Base-by-base conservation (phyloP, 2,797 vertebrate genomes). In the Epinephelus awoara region DNA sequence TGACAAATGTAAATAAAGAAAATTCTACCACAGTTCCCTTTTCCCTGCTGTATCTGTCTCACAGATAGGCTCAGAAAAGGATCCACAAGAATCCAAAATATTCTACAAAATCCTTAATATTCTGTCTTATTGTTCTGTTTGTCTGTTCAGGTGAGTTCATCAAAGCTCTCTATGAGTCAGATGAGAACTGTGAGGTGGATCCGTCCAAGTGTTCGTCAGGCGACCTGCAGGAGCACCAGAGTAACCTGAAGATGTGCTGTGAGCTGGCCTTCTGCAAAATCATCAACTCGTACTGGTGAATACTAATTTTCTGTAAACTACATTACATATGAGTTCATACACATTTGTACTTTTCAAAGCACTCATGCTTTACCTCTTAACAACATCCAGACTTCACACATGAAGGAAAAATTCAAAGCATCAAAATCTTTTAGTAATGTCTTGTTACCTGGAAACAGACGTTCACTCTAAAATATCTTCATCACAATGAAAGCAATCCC, bases 191-290 rank as follows among this genome's bases (percentile, higher is more conserved):
- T 19, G 98, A 99, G 89, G 98, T 99, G 90, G 98, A 99, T 86
- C 97, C 96, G 2, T 97, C 95, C 89, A 99, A 97, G 83, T 99
- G 98, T 86, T 98, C 98, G 0, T 95, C 97, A 0, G 92, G 96
- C 0, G 98, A 99, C 85, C 97, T 99, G 56, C 94, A 91, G 0
- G 98, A 99, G 42, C 98, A 99, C 85, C 98, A 99, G 94, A 96
- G 98, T 91, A 99, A 99, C 95, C 95, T 99, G 91, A 99, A 98
- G 89, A 99, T 99, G 98, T 99, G 98, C 95, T 99, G 98, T 0
- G 98, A 99, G 83, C 94, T 99, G 88, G 98, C 98, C 72, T 99
- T 99, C 94, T 99, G 98, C 96, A 99, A 99, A 92, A 99, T 99
- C 96, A 99, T 99, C 94, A 99, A 98, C 94, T 99, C 93, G 1